Base-by-base conservation (phyloP, 1,140 invertebrate species). In the Colletes latitarsis region DNA sequence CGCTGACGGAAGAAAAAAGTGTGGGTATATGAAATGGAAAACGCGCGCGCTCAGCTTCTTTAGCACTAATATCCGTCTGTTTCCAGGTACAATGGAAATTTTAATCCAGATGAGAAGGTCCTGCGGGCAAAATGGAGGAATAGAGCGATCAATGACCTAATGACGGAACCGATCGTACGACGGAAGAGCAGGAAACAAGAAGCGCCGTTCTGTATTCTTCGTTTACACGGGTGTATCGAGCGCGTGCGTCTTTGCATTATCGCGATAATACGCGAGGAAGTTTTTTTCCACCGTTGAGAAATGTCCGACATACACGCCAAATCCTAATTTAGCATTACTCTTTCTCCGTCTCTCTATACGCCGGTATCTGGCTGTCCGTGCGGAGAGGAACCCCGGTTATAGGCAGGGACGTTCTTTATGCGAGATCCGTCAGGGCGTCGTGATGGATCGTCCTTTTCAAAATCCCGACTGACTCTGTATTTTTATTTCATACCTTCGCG, bases 391-490 rank as follows among this genome's bases (percentile, higher is more conserved):
- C 41, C 78, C 64, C 57, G 72, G 81, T 85, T 63, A 49, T 49
- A 74, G 80, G 83, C 76, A 64, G 83, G 49, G 49, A 82, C 78
- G 83, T 67, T 85, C 83, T 82, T 86, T 85, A 75, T 85, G 66
- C 79, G 74, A 85, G 83, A 86, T 86, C 83, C 84, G 84, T 85
- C 83, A 74, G 68, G 46, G 49, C 49, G 49, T 57, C 82, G 74
- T 85, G 84, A 85, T 85, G 84, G 83, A 86, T 85, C 79, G 67
- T 86, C 83, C 83, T 75, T 85, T 85, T 85, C 75, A 70, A 85
- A 85, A 85, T 85, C 81, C 71, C 58, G 78, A 10, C 63, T 67
- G 83, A 71, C 69, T 77, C 79, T 12, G 77, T 66, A 85, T 74
- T 82, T 84, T 85, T 85, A 85, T 85, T 82, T 85, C 73, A 30